Evolutionary conservation across 2,888 invertebrate species (phyloP).

Genomic region (Schrankia costaestrigalis): DNA sequence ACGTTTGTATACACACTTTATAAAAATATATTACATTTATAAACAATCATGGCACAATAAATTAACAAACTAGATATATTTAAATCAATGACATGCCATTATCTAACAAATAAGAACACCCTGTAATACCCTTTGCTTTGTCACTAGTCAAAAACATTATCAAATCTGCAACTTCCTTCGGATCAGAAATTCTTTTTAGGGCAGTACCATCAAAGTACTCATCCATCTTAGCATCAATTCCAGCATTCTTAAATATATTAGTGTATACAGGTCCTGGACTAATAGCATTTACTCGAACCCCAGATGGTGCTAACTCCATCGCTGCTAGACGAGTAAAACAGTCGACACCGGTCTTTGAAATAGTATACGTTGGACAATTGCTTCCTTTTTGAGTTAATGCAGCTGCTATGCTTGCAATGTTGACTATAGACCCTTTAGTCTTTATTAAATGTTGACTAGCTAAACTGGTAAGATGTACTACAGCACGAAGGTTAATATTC

Average conservation of each 20-base stretch:
- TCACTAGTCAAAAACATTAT: constrained; percentile 33
- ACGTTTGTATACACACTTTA: too few species aligned
- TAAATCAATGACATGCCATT: constrained; percentile 10
- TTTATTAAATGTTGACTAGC: constrained; percentile 4
- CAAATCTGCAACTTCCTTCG: constrained; percentile 36
- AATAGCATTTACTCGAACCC: constrained; percentile 83
- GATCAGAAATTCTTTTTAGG: constrained; percentile 15
- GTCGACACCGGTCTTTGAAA: constrained; percentile 41
- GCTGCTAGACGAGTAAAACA: constrained; percentile 40
- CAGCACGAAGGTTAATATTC: constrained; percentile 6
- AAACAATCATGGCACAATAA: too few species aligned
- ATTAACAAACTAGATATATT: background rate
- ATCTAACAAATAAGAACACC: constrained; percentile 19
- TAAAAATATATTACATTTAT: too few species aligned
- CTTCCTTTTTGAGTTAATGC: constrained; percentile 76
- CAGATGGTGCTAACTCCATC: constrained; percentile 85
- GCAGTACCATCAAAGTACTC: too few species aligned
- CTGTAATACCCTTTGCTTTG: constrained; percentile 34
- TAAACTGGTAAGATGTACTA: constrained; percentile 4
- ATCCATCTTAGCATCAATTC: background rate
- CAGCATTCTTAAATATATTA: constrained; percentile 55
- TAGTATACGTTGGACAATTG: constrained; percentile 64
- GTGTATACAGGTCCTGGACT: constrained; percentile 54
- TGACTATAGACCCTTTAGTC: constrained; percentile 11
- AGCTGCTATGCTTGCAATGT: constrained; percentile 15